Conservation (phyloP, 30 jellyfish, hydroid and myxozoan species). For the Euphysa ruthae region DNA sequence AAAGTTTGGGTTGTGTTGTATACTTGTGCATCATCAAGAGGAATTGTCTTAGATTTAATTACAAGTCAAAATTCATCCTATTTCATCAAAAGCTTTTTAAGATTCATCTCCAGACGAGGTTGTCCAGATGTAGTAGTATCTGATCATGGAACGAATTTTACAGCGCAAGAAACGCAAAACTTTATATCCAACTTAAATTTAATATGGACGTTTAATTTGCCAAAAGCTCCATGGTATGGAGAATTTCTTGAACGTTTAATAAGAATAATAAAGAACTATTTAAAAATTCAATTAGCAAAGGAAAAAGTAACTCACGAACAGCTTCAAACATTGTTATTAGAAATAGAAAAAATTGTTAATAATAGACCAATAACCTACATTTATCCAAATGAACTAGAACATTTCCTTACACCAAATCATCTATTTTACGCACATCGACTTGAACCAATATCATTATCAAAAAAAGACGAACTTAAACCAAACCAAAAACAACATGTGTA, state of each 20-base stretch:
- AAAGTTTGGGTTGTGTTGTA: not conserved
- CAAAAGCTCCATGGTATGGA: conserved; percentile 11
- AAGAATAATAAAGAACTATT: not conserved
- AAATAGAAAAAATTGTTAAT: not conserved
- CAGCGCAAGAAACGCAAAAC: not conserved
- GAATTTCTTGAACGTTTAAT: not conserved
- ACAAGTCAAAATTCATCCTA: not conserved
- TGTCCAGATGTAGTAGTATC: conserved; percentile 17
- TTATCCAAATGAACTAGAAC: conserved; percentile 2
- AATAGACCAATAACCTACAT: not conserved
- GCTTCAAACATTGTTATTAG: not conserved
- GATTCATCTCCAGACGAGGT: conserved; percentile 17
- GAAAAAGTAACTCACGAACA: not conserved
- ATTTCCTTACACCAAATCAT: conserved; percentile 1
- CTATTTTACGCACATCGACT: conserved; percentile 3
- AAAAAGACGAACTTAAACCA: not conserved
- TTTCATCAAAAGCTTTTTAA: not conserved
- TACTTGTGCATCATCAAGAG: conserved; percentile 5
- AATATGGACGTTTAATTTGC: not conserved
- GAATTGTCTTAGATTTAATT: not conserved
- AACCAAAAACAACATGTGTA: no score
- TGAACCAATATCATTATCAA: not conserved
- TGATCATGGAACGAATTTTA: conserved; percentile 9
- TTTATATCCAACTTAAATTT: not conserved
- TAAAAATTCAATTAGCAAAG: not conserved